Base-by-base conservation (phyloP, 1,140 invertebrate species). In the Wasmannia auropunctata region DNA sequence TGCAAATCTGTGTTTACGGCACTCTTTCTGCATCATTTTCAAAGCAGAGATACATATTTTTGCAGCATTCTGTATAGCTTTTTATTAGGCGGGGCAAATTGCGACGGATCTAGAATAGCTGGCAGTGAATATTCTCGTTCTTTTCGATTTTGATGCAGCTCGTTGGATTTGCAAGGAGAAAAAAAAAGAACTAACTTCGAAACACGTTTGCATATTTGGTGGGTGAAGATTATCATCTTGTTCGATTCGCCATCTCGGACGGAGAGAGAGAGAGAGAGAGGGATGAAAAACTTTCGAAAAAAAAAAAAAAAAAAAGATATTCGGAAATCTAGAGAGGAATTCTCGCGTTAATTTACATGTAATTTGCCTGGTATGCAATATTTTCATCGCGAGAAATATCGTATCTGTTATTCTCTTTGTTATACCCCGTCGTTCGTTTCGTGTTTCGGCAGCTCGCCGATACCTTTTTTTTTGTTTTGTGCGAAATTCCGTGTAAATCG, bases 311-410 rank as follows among this genome's bases (percentile, higher is more conserved):
- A 34, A 25, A 25, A 58, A n/a, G 19, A 43, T 22, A 51, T 14
- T n/a, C 19, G 10, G 8, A 14, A 65, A 22, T 72, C 19, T 54
- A 37, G 3, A 56, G 49, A 37, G 46, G 5, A 51, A 74, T 56
- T 51, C 16, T 11, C 16, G 60, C 10, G 16, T 31, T 70, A 70
- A 46, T 70, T 70, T 49, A 11, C 40, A 22, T 19, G n/a, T 70
- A 70, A 70, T 70, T 70, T 46, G 67, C 40, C 43, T 19, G 40
- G 11, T 70, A 22, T 28, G 40, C 43, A 51, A 67, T 67, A 31
- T 46, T 79, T 63, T 62, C 60, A 77, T 22, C 58, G 37, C 43
- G n/a, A 67, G 6, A 25, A 67, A 63, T 67, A 80, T 80, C 43
- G 37, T 43, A 46, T 77, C 75, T 43, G 22, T 63, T 60, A 62